A percentile compares a stretch with the other conserved stretches of the same genome.
Evolutionary conservation across 2,113 vertebrate genomes (phyloP).

Genomic region (Corythoichthys intestinalis): DNA sequence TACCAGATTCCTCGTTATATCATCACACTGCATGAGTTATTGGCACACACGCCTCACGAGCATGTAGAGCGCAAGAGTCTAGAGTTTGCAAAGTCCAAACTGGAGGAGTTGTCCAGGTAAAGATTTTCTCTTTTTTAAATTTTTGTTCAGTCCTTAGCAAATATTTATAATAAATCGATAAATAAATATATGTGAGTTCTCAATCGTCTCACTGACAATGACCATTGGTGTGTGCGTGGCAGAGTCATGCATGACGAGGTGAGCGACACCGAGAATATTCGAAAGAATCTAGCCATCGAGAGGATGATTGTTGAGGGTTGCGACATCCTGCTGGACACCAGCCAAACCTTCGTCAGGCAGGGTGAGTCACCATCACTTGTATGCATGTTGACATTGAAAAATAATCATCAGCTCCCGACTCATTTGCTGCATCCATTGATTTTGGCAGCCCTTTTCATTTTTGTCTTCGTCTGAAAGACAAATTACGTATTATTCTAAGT

Average conservation of each 20-base stretch:
- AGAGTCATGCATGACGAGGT: conserved; percentile 98
- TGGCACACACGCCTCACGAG: conserved; percentile 95
- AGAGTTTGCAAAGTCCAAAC: conserved; percentile 96
- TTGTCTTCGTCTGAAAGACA: too few species aligned
- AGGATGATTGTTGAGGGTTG: conserved; percentile 97
- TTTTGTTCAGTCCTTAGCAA: too few species aligned
- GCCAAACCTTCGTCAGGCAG: conserved; percentile 94
- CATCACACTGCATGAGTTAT: conserved; percentile 93
- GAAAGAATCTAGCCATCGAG: conserved; percentile 96
- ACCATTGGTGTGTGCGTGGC: conserved; percentile 11
- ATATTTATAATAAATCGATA: too few species aligned
- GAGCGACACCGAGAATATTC: conserved; percentile 96
- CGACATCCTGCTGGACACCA: conserved; percentile 94
- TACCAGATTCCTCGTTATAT: conserved; percentile 94
- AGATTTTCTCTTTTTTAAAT: not conserved
- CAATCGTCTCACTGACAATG: too few species aligned
- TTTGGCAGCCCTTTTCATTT: too few species aligned
- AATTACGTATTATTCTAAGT: too few species aligned
- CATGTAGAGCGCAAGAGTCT: conserved; percentile 96
- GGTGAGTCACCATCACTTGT: conserved; percentile 70
- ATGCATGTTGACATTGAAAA: not conserved
- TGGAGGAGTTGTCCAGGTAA: conserved; percentile 93
- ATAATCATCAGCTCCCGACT: too few species aligned
- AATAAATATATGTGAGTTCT: too few species aligned
- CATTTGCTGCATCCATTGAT: too few species aligned